phyloP scores from a whole-genome alignment of 1,140 invertebrate species.

The Spodoptera frugiperda region DNA sequence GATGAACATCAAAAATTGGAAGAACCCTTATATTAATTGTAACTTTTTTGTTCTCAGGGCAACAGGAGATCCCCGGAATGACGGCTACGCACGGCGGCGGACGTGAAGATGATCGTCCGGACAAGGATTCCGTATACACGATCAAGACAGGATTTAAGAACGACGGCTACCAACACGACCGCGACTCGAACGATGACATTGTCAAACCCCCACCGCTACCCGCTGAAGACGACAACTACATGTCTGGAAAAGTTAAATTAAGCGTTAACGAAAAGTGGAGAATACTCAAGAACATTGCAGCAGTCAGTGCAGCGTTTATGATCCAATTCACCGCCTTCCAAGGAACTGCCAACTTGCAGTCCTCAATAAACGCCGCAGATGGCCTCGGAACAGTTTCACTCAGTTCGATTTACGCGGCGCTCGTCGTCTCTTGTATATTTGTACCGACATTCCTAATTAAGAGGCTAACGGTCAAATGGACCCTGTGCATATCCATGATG shows the following conservation, averaged over 20 bases:
- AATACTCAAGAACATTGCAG: slow-evolving; percentile 94
- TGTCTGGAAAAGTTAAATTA: slow-evolving; percentile 91
- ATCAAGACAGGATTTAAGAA: slow-evolving; percentile 88
- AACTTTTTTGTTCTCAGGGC: slow-evolving; percentile 65
- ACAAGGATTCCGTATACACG: slow-evolving; percentile 76
- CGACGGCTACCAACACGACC: slow-evolving; percentile 89
- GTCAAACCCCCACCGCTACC: slow-evolving; percentile 89
- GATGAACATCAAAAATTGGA: neutral
- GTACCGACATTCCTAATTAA: slow-evolving; percentile 96
- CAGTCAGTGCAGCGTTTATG: slow-evolving; percentile 95
- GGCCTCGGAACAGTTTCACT: slow-evolving; percentile 94
- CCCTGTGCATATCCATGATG: slow-evolving; percentile 95
- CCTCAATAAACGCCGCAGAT: slow-evolving; percentile 93
- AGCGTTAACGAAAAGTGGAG: slow-evolving; percentile 93
- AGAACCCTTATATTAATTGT: neutral
- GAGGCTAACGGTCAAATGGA: slow-evolving; percentile 97
- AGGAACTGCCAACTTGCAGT: slow-evolving; percentile 95
- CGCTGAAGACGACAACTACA: slow-evolving; percentile 88
- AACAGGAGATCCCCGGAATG: slow-evolving; percentile 79
- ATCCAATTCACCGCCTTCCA: slow-evolving; percentile 97
- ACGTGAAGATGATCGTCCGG: slow-evolving; percentile 81
- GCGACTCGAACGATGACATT: slow-evolving; percentile 84
- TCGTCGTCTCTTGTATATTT: slow-evolving; percentile 97
- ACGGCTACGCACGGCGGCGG: slow-evolving; percentile 82
- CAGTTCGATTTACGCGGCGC: slow-evolving; percentile 94